Evolutionary conservation across 2,888 invertebrate genomes (phyloP).

Genomic region (Scelioninae gen. 2): DNA sequence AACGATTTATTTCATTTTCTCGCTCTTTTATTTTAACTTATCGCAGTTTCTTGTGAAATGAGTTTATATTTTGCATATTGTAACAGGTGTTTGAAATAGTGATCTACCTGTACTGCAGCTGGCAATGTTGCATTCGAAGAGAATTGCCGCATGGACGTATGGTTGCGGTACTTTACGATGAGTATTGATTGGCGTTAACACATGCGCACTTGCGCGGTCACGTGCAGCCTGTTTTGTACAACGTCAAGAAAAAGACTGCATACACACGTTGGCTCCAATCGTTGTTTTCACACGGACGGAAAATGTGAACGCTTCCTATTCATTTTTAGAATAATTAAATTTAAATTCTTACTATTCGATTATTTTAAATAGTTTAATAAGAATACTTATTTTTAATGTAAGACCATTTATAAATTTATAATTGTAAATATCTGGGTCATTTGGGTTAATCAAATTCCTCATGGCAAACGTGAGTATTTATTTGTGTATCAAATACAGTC

Average conservation of each 20-base stretch:
- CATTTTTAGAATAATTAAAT: slow-evolving; percentile 3
- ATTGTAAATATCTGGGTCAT: background rate
- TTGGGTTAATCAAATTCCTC: background rate
- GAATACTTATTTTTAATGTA: background rate
- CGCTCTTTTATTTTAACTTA: background rate
- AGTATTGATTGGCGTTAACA: slow-evolving; percentile 53
- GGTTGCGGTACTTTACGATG: slow-evolving; percentile 39
- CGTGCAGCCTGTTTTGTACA: slow-evolving; percentile 49
- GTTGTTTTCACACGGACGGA: slow-evolving; percentile 36
- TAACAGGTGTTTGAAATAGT: slow-evolving; percentile 6
- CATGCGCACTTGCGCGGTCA: slow-evolving; percentile 51
- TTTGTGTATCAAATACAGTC: no score
- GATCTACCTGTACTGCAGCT: slow-evolving; percentile 51
- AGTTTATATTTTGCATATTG: background rate
- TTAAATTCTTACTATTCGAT: background rate
- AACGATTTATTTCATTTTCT: no score
- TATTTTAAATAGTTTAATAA: background rate
- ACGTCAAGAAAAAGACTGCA: slow-evolving; percentile 43
- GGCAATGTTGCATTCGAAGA: slow-evolving; percentile 45
- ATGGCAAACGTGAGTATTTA: slow-evolving; percentile 41
- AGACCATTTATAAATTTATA: background rate
- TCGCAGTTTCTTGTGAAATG: no score
- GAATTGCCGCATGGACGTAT: slow-evolving; percentile 45
- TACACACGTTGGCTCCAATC: slow-evolving; percentile 41
- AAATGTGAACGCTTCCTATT: slow-evolving; percentile 43